These are phyloP conservation scores for Mobula hypostoma DNA, from an alignment of 2,113 vertebrate species.

Conservation along the genomic window DNA sequence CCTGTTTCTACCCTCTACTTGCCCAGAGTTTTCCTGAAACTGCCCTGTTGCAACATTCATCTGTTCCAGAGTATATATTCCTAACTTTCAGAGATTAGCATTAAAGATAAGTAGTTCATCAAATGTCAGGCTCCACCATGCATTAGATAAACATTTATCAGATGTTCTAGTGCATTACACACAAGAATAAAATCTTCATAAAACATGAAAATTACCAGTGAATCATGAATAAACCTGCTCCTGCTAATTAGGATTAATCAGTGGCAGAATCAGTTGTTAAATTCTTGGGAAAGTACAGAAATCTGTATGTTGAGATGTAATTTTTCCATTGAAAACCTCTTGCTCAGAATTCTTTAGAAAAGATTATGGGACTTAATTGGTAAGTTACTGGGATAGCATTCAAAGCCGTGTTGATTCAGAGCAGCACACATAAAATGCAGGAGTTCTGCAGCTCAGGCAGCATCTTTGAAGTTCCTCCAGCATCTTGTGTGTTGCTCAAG, in stretches of 20 bases:
- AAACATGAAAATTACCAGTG: not conserved
- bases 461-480: too few species aligned
- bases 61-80: not conserved
- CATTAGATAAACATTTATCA: not conserved
- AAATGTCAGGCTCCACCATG: not conserved
- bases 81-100: not conserved
- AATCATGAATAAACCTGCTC: not conserved
- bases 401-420: too few species aligned
- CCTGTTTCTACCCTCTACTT: too few species aligned
- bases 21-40: not conserved
- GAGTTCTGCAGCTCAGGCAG: too few species aligned
- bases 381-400: too few species aligned
- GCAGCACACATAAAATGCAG: too few species aligned
- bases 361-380: too few species aligned
- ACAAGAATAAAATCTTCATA: not conserved
- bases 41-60: not conserved
- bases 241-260: not conserved
- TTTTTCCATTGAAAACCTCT: not conserved
- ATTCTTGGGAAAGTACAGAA: not conserved
- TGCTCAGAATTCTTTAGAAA: not conserved
- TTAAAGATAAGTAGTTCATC: not conserved
- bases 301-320: not conserved
- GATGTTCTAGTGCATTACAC: not conserved
- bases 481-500: too few species aligned
- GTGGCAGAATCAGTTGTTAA: not conserved